Percentiles rank a stretch among this genome's conserved stretches.
Evolutionary conservation across 2,797 vertebrate species (phyloP).

Genomic region (Chelmon rostratus): DNA sequence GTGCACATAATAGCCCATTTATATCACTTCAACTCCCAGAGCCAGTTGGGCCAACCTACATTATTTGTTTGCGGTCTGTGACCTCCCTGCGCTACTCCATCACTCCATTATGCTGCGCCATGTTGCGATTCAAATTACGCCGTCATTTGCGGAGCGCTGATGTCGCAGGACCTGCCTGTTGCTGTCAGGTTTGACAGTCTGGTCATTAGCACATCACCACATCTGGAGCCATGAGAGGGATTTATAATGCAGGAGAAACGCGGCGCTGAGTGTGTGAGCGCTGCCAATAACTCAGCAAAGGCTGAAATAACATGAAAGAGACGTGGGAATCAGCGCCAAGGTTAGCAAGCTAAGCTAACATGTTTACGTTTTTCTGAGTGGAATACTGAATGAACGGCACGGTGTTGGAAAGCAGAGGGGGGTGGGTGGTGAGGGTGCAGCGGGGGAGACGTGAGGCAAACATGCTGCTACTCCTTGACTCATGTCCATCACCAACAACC

Average conservation of each 20-base stretch:
- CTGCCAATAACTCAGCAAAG: conserved; percentile 6
- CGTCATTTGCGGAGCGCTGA: background rate
- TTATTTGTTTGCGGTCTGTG: background rate
- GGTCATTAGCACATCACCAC: background rate
- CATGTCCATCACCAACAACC: background rate
- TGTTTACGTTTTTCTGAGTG: background rate
- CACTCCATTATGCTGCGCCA: background rate
- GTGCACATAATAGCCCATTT: background rate
- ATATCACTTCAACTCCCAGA: background rate
- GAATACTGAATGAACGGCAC: background rate
- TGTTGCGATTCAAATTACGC: background rate
- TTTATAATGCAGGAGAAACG: background rate
- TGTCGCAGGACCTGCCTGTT: too few species aligned
- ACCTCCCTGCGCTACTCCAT: background rate
- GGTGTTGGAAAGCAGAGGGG: background rate
- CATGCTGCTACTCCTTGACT: background rate
- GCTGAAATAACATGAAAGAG: conserved; percentile 5
- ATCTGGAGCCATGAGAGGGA: background rate
- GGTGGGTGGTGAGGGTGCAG: background rate
- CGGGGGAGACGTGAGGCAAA: background rate
- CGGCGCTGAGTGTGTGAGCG: background rate
- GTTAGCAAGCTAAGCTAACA: background rate
- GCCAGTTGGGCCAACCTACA: background rate
- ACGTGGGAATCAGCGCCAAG: background rate
- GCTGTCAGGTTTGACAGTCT: background rate